A percentile compares a stretch with the other conserved stretches of the same genome.
These are phyloP conservation scores for Liparis tanakae DNA, from an alignment of 2,797 vertebrate species.

Conservation along the genomic window DNA sequence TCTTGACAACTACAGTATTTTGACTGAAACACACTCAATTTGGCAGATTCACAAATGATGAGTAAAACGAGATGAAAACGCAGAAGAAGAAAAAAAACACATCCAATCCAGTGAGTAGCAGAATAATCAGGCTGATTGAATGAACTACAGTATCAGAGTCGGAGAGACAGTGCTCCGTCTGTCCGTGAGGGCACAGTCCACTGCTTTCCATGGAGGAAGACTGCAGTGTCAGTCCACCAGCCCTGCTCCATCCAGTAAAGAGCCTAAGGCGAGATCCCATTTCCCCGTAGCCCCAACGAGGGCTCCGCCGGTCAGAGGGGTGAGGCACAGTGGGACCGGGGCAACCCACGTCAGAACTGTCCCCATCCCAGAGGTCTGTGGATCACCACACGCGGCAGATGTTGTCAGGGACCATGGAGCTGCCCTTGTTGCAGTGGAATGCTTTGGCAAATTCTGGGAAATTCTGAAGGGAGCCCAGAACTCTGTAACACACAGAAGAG, in stretches of 20 bases:
- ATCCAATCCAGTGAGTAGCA: slow-evolving; percentile 62
- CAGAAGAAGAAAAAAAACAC: slow-evolving; percentile 6
- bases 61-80: slow-evolving; percentile 28
- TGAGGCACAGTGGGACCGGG: slow-evolving; percentile 37
- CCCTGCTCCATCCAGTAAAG: slow-evolving; percentile 68
- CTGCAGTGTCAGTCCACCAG: slow-evolving; percentile 64
- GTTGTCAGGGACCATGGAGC: slow-evolving; percentile 89
- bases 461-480: slow-evolving; percentile 95
- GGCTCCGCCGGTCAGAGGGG: slow-evolving; percentile 63
- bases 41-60: slow-evolving; percentile 36
- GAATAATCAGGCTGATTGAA: slow-evolving; percentile 59
- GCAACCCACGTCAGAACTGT: slow-evolving; percentile 18
- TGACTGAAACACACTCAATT: slow-evolving; percentile 42
- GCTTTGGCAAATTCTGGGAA: slow-evolving; percentile 93
- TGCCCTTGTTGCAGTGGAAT: slow-evolving; percentile 86
- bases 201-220: slow-evolving; percentile 60
- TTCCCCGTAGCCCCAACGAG: slow-evolving; percentile 51
- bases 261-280: slow-evolving; percentile 55
- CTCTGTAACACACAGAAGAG: slow-evolving; percentile 78
- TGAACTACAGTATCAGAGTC: slow-evolving; percentile 70
- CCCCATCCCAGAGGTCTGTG: slow-evolving; percentile 43
- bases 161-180: slow-evolving; percentile 59
- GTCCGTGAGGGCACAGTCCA: slow-evolving; percentile 53
- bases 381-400: slow-evolving; percentile 93
- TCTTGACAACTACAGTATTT: slow-evolving; percentile 46